phyloP scores from a whole-genome alignment of 2,797 vertebrate species.

The Arrhamphus sclerolepis region DNA sequence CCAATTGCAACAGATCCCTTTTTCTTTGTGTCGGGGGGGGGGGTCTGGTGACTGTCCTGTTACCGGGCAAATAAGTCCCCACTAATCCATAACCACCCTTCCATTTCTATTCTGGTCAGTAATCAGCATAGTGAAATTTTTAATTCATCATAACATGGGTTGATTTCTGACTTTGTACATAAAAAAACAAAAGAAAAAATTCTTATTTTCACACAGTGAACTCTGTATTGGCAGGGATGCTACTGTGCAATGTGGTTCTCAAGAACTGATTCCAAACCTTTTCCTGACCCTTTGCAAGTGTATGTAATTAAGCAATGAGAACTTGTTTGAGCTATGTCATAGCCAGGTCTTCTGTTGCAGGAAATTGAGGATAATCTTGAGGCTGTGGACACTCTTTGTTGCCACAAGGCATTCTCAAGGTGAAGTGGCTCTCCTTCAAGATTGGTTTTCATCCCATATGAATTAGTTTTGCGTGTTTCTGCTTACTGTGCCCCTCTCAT shows the following conservation, averaged over 20 bases:
- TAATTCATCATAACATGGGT: not conserved
- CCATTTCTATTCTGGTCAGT: no score
- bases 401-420: constrained; percentile 70
- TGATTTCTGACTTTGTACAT: not conserved
- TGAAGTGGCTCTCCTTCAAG: constrained; percentile 53
- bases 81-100: no score
- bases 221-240: not conserved
- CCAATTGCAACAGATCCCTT: no score
- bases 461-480: constrained; percentile 61
- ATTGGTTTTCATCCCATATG: constrained; percentile 60
- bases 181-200: no score
- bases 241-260: constrained; percentile 19
- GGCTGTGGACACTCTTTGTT: constrained; percentile 61
- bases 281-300: constrained; percentile 53
- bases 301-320: constrained; percentile 63
- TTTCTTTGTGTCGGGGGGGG: no score
- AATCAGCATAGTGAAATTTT: no score
- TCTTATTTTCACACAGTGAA: not conserved
- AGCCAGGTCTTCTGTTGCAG: constrained; percentile 61
- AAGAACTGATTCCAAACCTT: constrained; percentile 42
- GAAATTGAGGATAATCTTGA: constrained; percentile 76
- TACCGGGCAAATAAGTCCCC: no score
- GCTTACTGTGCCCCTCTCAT: constrained; percentile 33
- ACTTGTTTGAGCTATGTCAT: constrained; percentile 43
- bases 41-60: no score